Conservation (phyloP, 2,113 vertebrate species). For the Cairina moschata region DNA sequence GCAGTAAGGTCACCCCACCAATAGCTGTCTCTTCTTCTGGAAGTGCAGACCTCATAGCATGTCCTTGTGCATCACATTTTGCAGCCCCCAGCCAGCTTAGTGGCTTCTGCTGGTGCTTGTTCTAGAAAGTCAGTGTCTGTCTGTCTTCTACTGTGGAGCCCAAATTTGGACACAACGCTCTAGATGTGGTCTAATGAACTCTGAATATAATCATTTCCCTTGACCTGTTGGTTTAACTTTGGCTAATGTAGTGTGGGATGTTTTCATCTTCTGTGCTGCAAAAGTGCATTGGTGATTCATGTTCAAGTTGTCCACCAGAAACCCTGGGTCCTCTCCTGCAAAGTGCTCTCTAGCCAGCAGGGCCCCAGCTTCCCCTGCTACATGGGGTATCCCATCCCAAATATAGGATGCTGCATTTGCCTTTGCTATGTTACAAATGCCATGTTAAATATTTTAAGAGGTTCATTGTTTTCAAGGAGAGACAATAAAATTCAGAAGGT, state of each 20-base stretch:
- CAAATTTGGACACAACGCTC: background rate
- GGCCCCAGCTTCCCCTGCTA: background rate
- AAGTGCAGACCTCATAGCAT: background rate
- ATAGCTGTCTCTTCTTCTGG: background rate
- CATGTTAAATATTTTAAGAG: background rate
- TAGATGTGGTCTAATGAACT: background rate
- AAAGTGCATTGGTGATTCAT: background rate
- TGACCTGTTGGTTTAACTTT: background rate
- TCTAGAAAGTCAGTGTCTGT: background rate
- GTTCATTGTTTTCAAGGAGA: background rate
- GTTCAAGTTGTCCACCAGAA: background rate
- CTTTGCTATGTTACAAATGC: no score
- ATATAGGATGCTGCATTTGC: accelerated
- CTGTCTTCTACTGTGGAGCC: background rate
- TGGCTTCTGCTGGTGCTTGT: background rate
- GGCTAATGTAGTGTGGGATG: background rate
- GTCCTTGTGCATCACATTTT: background rate
- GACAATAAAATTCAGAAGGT: background rate
- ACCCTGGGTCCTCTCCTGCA: background rate
- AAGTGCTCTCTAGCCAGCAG: background rate
- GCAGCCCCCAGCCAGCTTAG: background rate
- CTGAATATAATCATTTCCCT: background rate
- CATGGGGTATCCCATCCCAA: background rate
- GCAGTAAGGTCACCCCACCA: background rate
- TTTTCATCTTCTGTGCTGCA: background rate